Evolutionary conservation across 1,140 invertebrate species (phyloP).

Genomic region (Stratiolaelaps scimitus): DNA sequence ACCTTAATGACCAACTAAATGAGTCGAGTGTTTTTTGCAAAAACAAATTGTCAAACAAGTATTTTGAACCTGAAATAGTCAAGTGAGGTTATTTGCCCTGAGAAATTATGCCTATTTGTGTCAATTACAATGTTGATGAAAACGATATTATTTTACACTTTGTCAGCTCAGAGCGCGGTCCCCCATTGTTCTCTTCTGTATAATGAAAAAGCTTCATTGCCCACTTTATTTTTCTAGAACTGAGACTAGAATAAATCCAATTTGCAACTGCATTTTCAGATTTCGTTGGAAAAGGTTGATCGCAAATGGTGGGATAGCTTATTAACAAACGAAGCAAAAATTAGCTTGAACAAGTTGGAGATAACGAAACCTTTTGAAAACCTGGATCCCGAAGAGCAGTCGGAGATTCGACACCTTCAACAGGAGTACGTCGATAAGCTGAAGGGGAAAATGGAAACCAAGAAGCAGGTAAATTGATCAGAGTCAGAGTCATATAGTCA

Average conservation of each 20-base stretch:
- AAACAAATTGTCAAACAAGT: not conserved
- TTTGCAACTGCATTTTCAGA: not conserved
- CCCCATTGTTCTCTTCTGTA: no score
- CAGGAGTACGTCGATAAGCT: conserved; percentile 5
- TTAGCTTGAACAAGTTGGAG: conserved; percentile 8
- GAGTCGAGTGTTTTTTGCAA: not conserved
- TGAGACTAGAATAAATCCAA: no score
- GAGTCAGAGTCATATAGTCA: not conserved
- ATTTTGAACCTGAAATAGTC: not conserved
- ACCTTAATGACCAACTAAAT: no score
- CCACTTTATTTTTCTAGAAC: no score
- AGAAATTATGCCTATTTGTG: no score
- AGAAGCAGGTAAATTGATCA: conserved; percentile 1
- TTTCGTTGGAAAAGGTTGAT: conserved; percentile 2
- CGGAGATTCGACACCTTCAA: conserved; percentile 2
- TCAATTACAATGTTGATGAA: no score
- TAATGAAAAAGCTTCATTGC: no score
- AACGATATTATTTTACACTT: no score
- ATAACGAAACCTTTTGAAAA: conserved; percentile 5
- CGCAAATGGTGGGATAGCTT: conserved; percentile 17
- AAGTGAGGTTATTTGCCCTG: not conserved
- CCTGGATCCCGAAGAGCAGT: not conserved
- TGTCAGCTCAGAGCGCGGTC: no score
- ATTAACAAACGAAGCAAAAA: conserved; percentile 17
- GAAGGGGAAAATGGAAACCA: not conserved